These are phyloP conservation scores for rabbit (Oryctolagus cuniculus) DNA, from an alignment of 2,113 vertebrate genomes.

Conservation along the genomic window mOryCun1.1 NC_091435.1:158466001-158466500, in stretches of 20 bases:
- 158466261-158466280: background rate
- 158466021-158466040: background rate
- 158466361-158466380: background rate
- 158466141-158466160: background rate
- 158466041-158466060: background rate
- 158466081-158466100: background rate
- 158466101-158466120: background rate
- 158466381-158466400: background rate
- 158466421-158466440: slow-evolving; percentile 18
- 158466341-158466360: slow-evolving; percentile 9
- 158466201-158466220: too few relatives aligned
- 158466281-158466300: background rate
- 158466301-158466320: background rate
- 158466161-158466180: background rate
- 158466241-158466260: background rate
- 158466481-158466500: background rate
- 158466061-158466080: background rate
- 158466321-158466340: background rate
- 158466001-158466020: too few relatives aligned
- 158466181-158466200: background rate
- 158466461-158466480: background rate
- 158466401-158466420: background rate
- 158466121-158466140: background rate
- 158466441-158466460: background rate
- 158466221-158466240: background rate